Evolutionary conservation across 2,888 invertebrate genomes (phyloP).

Genomic region (Acanthosepion lycidas): DNA sequence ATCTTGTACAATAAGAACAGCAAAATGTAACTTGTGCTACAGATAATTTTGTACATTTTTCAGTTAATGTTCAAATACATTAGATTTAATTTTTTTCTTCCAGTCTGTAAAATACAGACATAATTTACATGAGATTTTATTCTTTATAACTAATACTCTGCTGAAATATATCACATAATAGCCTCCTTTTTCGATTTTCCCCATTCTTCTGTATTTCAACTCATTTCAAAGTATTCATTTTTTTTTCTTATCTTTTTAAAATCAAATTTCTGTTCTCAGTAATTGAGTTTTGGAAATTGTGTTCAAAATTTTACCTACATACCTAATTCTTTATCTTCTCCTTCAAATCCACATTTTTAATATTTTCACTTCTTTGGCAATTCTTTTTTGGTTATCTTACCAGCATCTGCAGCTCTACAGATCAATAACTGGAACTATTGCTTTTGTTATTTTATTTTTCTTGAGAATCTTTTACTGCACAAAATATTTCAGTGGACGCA

Average conservation of each 20-base stretch:
- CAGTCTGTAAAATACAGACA: neutral
- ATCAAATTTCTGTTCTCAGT: neutral
- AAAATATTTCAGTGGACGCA: neutral
- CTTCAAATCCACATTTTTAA: neutral
- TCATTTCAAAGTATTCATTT: neutral
- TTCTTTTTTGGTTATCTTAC: neutral
- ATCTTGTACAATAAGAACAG: neutral
- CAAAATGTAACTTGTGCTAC: neutral
- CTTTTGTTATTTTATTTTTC: neutral
- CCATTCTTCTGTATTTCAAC: neutral
- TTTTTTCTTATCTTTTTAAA: neutral
- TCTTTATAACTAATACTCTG: neutral
- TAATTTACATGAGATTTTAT: neutral
- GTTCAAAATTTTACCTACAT: neutral
- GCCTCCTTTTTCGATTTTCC: neutral
- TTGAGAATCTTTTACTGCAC: neutral
- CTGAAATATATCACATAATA: neutral
- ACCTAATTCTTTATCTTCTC: neutral
- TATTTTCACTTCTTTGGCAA: neutral
- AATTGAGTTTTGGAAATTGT: neutral
- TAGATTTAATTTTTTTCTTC: neutral
- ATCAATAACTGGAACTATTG: neutral
- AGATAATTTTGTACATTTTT: neutral
- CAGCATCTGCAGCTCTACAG: constrained; percentile 18
- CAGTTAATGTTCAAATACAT: neutral